Percentiles rank a stretch among this genome's conserved stretches.
phyloP scores from a whole-genome alignment of 2,113 vertebrate species.

The Dunckerocampus dactyliophorus region DNA sequence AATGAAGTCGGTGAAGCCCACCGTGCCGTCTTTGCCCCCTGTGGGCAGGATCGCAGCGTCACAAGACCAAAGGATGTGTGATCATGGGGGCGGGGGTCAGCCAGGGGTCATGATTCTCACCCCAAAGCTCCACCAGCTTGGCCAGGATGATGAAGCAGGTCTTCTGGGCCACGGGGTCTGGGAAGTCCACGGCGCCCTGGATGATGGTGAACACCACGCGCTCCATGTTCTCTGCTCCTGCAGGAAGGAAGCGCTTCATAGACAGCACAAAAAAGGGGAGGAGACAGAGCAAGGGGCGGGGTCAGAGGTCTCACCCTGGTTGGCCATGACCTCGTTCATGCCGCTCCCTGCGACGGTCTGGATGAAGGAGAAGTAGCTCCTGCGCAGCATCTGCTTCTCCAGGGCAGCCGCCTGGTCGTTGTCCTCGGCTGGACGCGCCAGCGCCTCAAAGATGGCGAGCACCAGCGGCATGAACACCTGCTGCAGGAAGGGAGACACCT shows the following conservation, averaged over 20 bases:
- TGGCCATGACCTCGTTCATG: conserved; percentile 94
- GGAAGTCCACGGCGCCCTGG: conserved; percentile 95
- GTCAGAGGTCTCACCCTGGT: conserved; percentile 79
- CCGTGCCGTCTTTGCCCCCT: conserved; percentile 95
- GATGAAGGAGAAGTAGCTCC: conserved; percentile 96
- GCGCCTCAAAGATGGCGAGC: conserved; percentile 89
- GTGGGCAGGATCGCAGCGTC: conserved; percentile 7
- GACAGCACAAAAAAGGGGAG: neutral
- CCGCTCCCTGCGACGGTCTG: conserved; percentile 90
- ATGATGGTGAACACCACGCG: conserved; percentile 90
- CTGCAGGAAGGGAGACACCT: conserved; percentile 95
- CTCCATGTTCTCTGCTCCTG: conserved; percentile 90
- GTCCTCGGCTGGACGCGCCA: conserved; percentile 91
- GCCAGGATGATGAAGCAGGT: conserved; percentile 96
- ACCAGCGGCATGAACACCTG: conserved; percentile 98
- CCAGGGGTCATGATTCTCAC: conserved; percentile 20
- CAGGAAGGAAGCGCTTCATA: neutral
- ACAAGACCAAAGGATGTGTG: neutral
- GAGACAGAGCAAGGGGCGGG: too few relatives aligned
- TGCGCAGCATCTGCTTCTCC: conserved; percentile 93
- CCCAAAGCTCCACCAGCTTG: conserved; percentile 86
- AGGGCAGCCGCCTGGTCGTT: conserved; percentile 95
- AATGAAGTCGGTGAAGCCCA: conserved; percentile 95
- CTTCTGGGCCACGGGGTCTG: conserved; percentile 95
- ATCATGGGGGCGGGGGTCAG: neutral